Base-by-base conservation (phyloP, 2,113 vertebrate genomes). In the Verasper variegatus region DNA sequence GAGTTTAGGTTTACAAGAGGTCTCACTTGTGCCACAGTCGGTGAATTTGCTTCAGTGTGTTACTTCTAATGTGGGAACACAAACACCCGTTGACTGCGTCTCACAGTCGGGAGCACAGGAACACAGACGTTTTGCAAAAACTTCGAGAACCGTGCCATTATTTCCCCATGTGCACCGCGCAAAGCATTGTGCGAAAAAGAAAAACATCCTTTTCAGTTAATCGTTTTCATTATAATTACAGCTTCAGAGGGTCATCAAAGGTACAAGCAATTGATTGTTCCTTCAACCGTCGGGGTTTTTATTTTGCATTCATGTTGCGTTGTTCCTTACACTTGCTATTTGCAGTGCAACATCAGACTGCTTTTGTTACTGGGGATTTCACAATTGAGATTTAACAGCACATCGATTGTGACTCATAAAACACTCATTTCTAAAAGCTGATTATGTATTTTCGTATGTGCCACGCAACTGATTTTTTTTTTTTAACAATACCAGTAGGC, bases 11-110 rank as follows among this genome's bases (percentile, higher is more conserved):
- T 70, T 58, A 18, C 26, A 24, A 14, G 37, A 74, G 37, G 74
- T 40, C n/a, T 80, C 24, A 69, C 73, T 68, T 79, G 58, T 78
- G 64, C 56, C 42, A 27, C 42, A 55, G 54, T 49, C 74, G 77
- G 66, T 56, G 47, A 71, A 78, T 61, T 63, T 47, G 47, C 52
- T n/a, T 73, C 65, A 51, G 69, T 82, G 57, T 67, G 51, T 51
- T 65, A 49, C 47, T 42, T 2, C 11, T 42, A 42, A 11, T 3
- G 40, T 42, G 76, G 60, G 70, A 70, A 61, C 21, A 61, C 54
- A 69, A 67, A 68, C 66, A 65, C 8, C 3, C 49, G 74, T 68
- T 52, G 51, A 23, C 20, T 56, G 54, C 3, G 14, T 58, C 62
- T 80, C n/a, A 8, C 65, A 61, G 59, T 47, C 40, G 58, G 6